A percentile compares a stretch with the other conserved stretches of the same genome.
phyloP scores from a whole-genome alignment of 1,140 invertebrate genomes.

The Sinella curviseta region DNA sequence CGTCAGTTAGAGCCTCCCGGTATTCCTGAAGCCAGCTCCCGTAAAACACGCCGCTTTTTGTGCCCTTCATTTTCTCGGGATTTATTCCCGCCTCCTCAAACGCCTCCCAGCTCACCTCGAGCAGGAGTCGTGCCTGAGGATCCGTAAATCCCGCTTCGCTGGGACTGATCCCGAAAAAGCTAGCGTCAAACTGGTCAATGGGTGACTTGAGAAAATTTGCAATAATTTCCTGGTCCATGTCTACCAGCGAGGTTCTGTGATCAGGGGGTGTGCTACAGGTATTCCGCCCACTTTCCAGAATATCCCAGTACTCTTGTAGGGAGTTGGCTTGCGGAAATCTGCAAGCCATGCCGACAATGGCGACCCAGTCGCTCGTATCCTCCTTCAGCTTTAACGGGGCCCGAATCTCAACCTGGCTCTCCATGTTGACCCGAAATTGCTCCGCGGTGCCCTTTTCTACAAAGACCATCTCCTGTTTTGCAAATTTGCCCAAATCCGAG shows the following conservation, averaged over 20 bases:
- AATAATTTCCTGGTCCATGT: neutral
- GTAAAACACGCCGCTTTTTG: conserved; percentile 30
- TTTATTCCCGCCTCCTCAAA: conserved; percentile 57
- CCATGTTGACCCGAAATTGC: neutral
- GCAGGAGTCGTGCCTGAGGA: conserved; percentile 63
- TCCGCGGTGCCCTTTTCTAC: neutral
- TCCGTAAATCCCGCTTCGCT: conserved; percentile 64
- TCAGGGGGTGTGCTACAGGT: neutral
- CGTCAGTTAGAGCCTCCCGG: neutral
- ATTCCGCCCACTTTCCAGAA: neutral
- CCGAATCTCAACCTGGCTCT: too few species aligned
- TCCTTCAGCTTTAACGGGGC: neutral
- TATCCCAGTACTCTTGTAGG: neutral
- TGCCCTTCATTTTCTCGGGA: conserved; percentile 17
- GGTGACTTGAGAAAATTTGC: conserved; percentile 34
- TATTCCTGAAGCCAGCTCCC: conserved; percentile 37
- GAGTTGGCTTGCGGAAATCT: neutral
- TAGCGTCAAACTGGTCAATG: conserved; percentile 56
- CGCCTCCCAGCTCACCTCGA: conserved; percentile 65
- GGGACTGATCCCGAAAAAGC: conserved; percentile 60
- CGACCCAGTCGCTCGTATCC: neutral
- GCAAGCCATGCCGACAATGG: neutral
- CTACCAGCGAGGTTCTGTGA: neutral
- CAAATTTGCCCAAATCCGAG: too few species aligned
- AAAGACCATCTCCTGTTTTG: too few species aligned